phyloP scores from a whole-genome alignment of 2,888 invertebrate genomes.

The Colostygia pectinataria region DNA sequence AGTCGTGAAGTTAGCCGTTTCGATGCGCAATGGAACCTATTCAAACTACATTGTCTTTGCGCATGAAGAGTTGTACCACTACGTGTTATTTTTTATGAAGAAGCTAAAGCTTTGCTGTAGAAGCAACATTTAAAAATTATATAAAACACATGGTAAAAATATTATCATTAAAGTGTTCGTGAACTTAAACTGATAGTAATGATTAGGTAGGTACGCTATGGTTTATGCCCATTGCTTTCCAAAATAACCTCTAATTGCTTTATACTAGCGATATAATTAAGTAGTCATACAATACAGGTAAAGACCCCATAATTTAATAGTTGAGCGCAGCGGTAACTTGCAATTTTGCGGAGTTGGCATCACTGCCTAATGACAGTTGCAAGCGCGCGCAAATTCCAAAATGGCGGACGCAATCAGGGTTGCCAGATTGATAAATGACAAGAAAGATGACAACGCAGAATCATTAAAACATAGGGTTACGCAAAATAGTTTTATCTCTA shows the following conservation, averaged over 20 bases:
- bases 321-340: slow-evolving; percentile 69
- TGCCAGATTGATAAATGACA: slow-evolving; percentile 19
- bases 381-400: slow-evolving; percentile 68
- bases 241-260: slow-evolving; percentile 44
- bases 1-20: no score
- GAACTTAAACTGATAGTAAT: background rate
- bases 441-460: slow-evolving; percentile 6
- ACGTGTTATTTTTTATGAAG: no score
- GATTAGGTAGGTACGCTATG: background rate
- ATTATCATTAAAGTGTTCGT: no score
- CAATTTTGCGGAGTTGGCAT: slow-evolving; percentile 77
- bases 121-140: no score
- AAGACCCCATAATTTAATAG: slow-evolving; percentile 73
- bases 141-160: no score
- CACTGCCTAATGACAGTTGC: slow-evolving; percentile 76
- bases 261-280: slow-evolving; percentile 67
- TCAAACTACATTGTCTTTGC: no score
- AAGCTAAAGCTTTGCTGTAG: no score
- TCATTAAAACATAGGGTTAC: slow-evolving; percentile 6
- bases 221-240: slow-evolving; percentile 27
- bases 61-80: no score
- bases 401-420: slow-evolving; percentile 56
- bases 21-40: no score
- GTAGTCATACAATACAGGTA: slow-evolving; percentile 49
- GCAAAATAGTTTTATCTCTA: no score